These are phyloP conservation scores for Nothoprocta pentlandii DNA, from an alignment of 2,113 vertebrate species.

Conservation along the genomic window DNA sequence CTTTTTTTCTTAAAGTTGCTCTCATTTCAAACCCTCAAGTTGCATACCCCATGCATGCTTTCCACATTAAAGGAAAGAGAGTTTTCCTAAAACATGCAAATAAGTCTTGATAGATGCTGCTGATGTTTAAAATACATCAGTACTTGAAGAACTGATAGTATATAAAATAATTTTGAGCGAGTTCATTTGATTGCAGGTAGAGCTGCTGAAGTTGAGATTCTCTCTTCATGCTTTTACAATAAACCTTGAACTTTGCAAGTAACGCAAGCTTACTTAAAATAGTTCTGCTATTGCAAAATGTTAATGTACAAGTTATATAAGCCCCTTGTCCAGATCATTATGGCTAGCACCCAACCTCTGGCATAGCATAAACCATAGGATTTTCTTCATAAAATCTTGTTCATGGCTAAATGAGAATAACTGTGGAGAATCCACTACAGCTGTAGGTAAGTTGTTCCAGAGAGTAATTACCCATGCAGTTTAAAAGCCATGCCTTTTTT, in stretches of 20 bases:
- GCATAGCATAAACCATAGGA: not conserved
- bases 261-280: not conserved
- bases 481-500: not conserved
- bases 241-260: not conserved
- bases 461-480: not conserved
- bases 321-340: not conserved
- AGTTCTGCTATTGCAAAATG: fast-evolving
- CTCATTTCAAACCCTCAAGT: not conserved
- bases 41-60: not conserved
- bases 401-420: not conserved
- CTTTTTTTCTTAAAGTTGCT: not conserved
- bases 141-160: not conserved
- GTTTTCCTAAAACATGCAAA: not conserved
- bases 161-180: not conserved
- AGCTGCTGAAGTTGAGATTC: not conserved
- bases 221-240: not conserved
- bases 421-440: not conserved
- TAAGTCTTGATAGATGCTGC: not conserved
- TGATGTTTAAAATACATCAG: not conserved
- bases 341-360: not conserved
- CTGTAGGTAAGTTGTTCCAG: not conserved
- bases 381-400: not conserved
- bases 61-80: not conserved
- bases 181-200: not conserved
- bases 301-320: not conserved